Conservation (phyloP, 2,797 vertebrate species). For the Huso huso region DNA sequence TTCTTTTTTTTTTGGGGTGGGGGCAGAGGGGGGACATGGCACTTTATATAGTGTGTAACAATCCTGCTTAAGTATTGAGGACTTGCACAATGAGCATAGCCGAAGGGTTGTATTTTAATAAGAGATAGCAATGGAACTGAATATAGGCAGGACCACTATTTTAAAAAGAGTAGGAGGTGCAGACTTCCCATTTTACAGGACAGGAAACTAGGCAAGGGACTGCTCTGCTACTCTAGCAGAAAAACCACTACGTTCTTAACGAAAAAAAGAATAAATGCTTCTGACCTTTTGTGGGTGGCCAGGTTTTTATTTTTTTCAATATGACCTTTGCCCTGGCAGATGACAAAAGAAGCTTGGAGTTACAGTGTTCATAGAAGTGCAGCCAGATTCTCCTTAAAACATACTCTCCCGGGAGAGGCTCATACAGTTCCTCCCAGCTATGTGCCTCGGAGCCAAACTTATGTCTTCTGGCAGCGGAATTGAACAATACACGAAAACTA, state of each 20-base stretch:
- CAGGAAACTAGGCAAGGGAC: too few species aligned
- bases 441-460: conserved; percentile 26
- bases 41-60: too few species aligned
- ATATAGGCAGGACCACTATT: too few species aligned
- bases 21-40: too few species aligned
- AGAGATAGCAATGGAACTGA: too few species aligned
- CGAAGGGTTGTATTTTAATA: too few species aligned
- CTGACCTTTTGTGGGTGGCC: conserved; percentile 27
- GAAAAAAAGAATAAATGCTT: background rate
- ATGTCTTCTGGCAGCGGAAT: conserved; percentile 28
- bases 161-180: too few species aligned
- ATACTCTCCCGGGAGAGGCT: conserved; percentile 36
- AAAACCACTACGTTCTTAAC: background rate
- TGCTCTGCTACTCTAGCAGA: background rate
- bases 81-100: too few species aligned
- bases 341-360: conserved; percentile 28
- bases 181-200: too few species aligned
- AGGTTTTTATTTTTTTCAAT: conserved; percentile 23
- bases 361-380: conserved; percentile 40
- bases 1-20: too few species aligned
- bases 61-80: too few species aligned
- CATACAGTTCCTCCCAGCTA: conserved; percentile 14
- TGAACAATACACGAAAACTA: background rate
- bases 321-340: conserved; percentile 17
- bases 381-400: conserved; percentile 42